Conservation (phyloP, 2,113 vertebrate species). For the Rhizomys pruinosus region DNA sequence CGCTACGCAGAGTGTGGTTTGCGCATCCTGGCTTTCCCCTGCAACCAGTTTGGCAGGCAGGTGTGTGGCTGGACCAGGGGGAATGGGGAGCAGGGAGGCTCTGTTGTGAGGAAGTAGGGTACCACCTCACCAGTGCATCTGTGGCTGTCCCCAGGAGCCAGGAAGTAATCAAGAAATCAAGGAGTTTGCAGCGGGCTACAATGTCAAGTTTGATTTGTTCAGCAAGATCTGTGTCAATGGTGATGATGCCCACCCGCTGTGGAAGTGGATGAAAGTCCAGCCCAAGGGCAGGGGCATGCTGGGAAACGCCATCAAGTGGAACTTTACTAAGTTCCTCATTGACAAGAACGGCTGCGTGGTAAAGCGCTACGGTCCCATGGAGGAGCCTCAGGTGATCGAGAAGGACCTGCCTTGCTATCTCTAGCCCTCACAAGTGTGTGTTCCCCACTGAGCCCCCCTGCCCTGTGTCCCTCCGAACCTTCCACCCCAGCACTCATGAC, state of each 20-base stretch:
- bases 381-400: conserved; percentile 93
- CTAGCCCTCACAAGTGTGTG: conserved; percentile 78
- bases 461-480: conserved; percentile 63
- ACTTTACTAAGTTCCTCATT: conserved; percentile 99
- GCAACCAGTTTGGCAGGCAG: conserved; percentile 98
- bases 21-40: conserved; percentile 96
- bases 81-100: neutral
- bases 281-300: conserved; percentile 93
- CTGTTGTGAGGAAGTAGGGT: too few relatives aligned
- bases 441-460: neutral
- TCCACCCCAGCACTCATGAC: conserved; percentile 89
- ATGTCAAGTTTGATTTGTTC: conserved; percentile 94
- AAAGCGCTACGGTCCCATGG: conserved; percentile 94
- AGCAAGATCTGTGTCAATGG: conserved; percentile 96
- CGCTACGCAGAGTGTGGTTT: conserved; percentile 95
- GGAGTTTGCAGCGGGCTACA: conserved; percentile 89
- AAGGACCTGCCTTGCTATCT: conserved; percentile 91
- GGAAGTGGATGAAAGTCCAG: conserved; percentile 98
- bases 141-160: conserved; percentile 88
- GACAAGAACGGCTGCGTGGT: conserved; percentile 94
- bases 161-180: conserved; percentile 92
- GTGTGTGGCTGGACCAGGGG: conserved; percentile 76
- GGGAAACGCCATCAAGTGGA: conserved; percentile 97
- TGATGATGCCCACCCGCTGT: conserved; percentile 92
- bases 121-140: fast-evolving